Evolutionary conservation across 2,888 invertebrate species (phyloP).

Genomic region (Steinernema hermaphroditum): DNA sequence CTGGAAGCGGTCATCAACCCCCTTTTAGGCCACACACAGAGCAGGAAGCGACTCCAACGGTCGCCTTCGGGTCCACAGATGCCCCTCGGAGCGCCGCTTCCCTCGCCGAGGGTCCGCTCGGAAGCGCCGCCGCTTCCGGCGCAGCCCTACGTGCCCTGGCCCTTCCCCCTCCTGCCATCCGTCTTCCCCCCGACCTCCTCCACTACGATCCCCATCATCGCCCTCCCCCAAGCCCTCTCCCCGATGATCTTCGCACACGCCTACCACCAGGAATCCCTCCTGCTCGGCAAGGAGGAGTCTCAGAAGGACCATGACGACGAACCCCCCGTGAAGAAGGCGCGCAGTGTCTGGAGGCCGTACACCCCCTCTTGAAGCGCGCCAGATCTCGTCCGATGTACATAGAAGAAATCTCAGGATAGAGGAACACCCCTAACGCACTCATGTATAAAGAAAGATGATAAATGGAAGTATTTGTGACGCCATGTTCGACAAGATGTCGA

Average conservation of each 20-base stretch:
- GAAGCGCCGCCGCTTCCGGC: background rate
- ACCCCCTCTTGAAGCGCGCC: background rate
- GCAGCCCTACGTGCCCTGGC: background rate
- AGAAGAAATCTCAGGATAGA: background rate
- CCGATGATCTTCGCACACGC: slow-evolving; percentile 10
- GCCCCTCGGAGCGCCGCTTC: background rate
- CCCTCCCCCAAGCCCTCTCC: background rate
- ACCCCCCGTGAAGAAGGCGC: background rate
- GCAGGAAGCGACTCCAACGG: background rate
- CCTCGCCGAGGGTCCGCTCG: background rate
- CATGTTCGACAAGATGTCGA: no score
- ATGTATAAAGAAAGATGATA: no score
- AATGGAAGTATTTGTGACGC: no score
- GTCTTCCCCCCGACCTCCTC: slow-evolving; percentile 2
- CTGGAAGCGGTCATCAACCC: no score
- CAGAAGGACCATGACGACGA: background rate
- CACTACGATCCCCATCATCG: background rate
- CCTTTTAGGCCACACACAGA: background rate
- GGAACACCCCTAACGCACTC: no score
- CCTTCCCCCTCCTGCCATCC: background rate
- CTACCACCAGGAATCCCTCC: background rate
- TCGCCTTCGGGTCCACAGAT: background rate
- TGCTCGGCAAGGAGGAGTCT: background rate
- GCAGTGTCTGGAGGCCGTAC: slow-evolving; percentile 16
- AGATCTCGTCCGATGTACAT: slow-evolving; percentile 25